These are phyloP conservation scores for Lemur catta DNA, from an alignment of 2,797 vertebrate species.

Conservation along the genomic window DNA sequence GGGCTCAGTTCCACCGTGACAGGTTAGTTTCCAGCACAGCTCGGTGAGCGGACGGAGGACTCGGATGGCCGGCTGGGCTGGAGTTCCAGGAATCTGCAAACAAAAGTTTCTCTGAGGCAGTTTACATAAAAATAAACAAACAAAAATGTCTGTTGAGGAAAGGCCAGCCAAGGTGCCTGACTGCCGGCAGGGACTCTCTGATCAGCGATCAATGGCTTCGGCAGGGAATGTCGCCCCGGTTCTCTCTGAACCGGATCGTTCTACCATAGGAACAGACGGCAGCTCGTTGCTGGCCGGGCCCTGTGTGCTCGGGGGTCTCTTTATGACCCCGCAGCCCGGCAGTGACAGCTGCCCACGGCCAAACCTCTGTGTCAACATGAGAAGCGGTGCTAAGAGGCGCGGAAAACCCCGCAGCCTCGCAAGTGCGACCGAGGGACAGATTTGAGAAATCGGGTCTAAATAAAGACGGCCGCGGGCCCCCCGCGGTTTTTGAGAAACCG, in stretches of 20 bases:
- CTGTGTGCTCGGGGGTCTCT: background rate
- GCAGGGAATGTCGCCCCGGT: background rate
- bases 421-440: slow-evolving; percentile 43
- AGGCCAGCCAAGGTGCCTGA: background rate
- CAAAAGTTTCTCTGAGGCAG: background rate
- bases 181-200: background rate
- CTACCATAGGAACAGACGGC: background rate
- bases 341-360: slow-evolving; percentile 30
- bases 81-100: background rate
- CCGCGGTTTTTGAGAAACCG: slow-evolving; percentile 26
- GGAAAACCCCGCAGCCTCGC: slow-evolving; percentile 63
- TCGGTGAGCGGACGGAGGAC: background rate
- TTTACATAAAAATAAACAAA: background rate
- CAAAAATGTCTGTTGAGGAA: background rate
- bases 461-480: background rate
- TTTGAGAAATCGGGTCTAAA: slow-evolving; percentile 65
- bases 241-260: background rate
- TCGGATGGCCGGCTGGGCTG: background rate
- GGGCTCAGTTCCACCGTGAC: background rate
- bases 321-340: background rate
- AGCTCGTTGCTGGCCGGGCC: background rate
- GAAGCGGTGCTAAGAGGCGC: slow-evolving; percentile 9
- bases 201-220: background rate
- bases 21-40: background rate
- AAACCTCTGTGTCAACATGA: slow-evolving; percentile 43